These are phyloP conservation scores for Chymomyza amoena DNA, from an alignment of 2,888 invertebrate species.

Conservation along the genomic window DNA sequence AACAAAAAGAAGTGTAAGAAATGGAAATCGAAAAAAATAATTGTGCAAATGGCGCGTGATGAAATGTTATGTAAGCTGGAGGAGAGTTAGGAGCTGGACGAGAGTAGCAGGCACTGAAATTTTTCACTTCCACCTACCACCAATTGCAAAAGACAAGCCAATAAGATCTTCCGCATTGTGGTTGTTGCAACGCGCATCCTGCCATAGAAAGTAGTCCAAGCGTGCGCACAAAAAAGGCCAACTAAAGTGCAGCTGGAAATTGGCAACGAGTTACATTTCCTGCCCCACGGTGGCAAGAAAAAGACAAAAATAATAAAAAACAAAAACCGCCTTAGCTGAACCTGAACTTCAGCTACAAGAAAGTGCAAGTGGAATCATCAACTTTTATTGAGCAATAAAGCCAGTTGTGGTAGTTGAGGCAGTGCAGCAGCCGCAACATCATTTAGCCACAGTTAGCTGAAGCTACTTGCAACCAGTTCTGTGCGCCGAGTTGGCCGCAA, in stretches of 20 bases:
- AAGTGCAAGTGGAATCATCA: slow-evolving; percentile 42
- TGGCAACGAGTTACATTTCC: slow-evolving; percentile 54
- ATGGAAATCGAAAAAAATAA: slow-evolving; percentile 39
- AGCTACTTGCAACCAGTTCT: slow-evolving; percentile 11
- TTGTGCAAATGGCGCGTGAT: slow-evolving; percentile 48
- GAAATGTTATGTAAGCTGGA: slow-evolving; percentile 65
- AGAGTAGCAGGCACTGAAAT: slow-evolving; percentile 6
- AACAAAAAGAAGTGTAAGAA: slow-evolving; percentile 22
- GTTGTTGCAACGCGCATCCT: slow-evolving; percentile 47
- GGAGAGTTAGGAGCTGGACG: not conserved
- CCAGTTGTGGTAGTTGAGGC: slow-evolving; percentile 5
- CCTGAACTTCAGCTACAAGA: slow-evolving; percentile 71
- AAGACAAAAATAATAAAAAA: too few relatives aligned
- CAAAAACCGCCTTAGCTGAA: slow-evolving; percentile 54
- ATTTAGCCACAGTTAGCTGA: slow-evolving; percentile 10
- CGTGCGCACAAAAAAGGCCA: slow-evolving; percentile 46
- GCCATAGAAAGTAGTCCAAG: slow-evolving; percentile 71
- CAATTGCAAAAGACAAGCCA: slow-evolving; percentile 10
- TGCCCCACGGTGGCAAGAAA: slow-evolving; percentile 33
- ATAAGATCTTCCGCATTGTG: slow-evolving; percentile 45
- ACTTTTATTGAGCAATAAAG: slow-evolving; percentile 5
- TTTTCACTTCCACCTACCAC: slow-evolving; percentile 48
- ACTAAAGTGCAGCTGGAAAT: slow-evolving; percentile 21
- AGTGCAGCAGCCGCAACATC: slow-evolving; percentile 18
- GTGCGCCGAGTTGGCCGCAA: slow-evolving; percentile 9